Evolutionary conservation across 2,888 invertebrate genomes (phyloP).

Genomic region (Apoda limacodes): DNA sequence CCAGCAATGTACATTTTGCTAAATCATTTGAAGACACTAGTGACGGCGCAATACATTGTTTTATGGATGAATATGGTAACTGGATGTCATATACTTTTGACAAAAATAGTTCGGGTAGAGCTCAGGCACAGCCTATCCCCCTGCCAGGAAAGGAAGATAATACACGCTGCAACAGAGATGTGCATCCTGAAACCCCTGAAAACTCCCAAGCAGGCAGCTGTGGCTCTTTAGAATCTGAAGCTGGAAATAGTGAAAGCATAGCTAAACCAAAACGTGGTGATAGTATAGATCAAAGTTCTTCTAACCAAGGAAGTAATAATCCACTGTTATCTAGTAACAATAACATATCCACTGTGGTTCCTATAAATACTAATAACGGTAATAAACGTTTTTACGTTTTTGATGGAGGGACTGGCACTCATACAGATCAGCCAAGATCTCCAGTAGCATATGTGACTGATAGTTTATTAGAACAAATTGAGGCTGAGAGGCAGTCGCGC

Average conservation of each 20-base stretch:
- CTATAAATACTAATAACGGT: slow-evolving; percentile 48
- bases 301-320: slow-evolving; percentile 64
- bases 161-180: slow-evolving; percentile 35
- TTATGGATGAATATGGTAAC: slow-evolving; percentile 86
- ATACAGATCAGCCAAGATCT: slow-evolving; percentile 51
- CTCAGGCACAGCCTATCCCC: slow-evolving; percentile 51
- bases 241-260: slow-evolving; percentile 47
- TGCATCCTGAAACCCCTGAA: slow-evolving; percentile 46
- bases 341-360: slow-evolving; percentile 47
- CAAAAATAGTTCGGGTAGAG: slow-evolving; percentile 74
- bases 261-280: slow-evolving; percentile 48
- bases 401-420: slow-evolving; percentile 50
- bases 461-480: slow-evolving; percentile 59
- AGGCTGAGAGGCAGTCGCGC: slow-evolving; percentile 54
- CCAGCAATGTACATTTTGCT: slow-evolving; percentile 73
- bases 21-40: slow-evolving; percentile 84
- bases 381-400: slow-evolving; percentile 61
- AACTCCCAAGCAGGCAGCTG: slow-evolving; percentile 59
- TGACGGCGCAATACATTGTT: slow-evolving; percentile 88
- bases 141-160: slow-evolving; percentile 45
- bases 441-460: slow-evolving; percentile 61
- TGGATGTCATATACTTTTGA: slow-evolving; percentile 89
- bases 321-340: slow-evolving; percentile 58
- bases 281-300: slow-evolving; percentile 58
- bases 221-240: slow-evolving; percentile 58